Conservation (phyloP, 2,888 invertebrate genomes). For the Meteorus cinctellus region DNA sequence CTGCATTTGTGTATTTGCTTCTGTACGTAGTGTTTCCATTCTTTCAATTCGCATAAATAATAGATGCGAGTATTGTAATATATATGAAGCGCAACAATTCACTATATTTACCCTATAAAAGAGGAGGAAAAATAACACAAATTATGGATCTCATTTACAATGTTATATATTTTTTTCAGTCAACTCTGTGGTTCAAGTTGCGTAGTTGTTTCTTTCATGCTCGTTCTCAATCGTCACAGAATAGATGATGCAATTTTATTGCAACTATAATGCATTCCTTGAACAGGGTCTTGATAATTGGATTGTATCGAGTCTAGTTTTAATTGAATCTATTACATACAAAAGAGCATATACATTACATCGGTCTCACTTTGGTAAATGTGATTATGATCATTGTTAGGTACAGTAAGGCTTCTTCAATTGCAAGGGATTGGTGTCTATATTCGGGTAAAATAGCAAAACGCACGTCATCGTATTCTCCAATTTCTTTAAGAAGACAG, state of each 20-base stretch:
- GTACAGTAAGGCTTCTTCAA: slow-evolving; percentile 44
- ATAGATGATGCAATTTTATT: slow-evolving; percentile 63
- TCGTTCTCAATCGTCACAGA: slow-evolving; percentile 52
- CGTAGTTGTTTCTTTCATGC: slow-evolving; percentile 32
- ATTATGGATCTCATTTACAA: slow-evolving; percentile 56
- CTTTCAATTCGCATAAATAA: slow-evolving; percentile 61
- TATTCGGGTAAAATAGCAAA: slow-evolving; percentile 50
- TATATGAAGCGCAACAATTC: slow-evolving; percentile 66
- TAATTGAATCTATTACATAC: slow-evolving; percentile 36
- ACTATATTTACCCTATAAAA: slow-evolving; percentile 64
- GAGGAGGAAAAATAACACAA: slow-evolving; percentile 54
- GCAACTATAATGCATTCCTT: slow-evolving; percentile 53
- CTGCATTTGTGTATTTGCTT: slow-evolving; percentile 68
- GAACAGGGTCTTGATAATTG: slow-evolving; percentile 8
- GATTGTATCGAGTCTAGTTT: slow-evolving; percentile 40
- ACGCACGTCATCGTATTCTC: slow-evolving; percentile 51
- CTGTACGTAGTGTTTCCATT: slow-evolving; percentile 62
- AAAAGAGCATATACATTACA: slow-evolving; percentile 14
- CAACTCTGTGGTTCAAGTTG: slow-evolving; percentile 54
- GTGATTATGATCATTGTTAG: slow-evolving; percentile 32
- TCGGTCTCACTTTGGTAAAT: background rate
- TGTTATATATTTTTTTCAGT: slow-evolving; percentile 63
- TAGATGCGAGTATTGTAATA: slow-evolving; percentile 66
- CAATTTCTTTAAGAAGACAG: slow-evolving; percentile 50
- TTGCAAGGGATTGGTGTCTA: slow-evolving; percentile 48